phyloP scores from a whole-genome alignment of 1,140 invertebrate genomes.

The Eciton burchellii region DNA sequence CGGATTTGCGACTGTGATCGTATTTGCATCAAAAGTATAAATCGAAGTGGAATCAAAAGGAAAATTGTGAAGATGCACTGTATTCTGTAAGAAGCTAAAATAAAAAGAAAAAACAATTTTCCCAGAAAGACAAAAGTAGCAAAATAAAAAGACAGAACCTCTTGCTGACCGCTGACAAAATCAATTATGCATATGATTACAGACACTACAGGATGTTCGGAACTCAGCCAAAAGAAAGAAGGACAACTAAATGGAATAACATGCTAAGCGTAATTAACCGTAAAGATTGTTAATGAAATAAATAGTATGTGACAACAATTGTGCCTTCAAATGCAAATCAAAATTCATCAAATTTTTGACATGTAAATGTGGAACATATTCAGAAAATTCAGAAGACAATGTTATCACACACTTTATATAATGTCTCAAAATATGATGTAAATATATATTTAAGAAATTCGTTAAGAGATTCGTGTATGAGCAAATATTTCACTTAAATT shows the following conservation, averaged over 20 bases:
- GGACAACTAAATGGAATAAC: constrained; percentile 70
- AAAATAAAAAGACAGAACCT: constrained; percentile 9
- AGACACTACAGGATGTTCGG: constrained; percentile 71
- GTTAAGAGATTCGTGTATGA: too few species aligned
- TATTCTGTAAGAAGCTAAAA: neutral
- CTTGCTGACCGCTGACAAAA: neutral
- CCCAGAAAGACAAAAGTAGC: neutral
- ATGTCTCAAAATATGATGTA: too few species aligned
- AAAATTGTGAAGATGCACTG: neutral
- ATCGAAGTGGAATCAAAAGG: neutral
- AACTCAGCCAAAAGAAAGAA: constrained; percentile 83
- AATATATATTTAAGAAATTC: too few species aligned
- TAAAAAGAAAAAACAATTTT: neutral
- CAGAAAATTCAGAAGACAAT: too few species aligned
- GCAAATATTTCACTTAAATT: too few species aligned
- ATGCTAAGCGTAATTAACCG: constrained; percentile 66
- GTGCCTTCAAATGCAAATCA: too few species aligned
- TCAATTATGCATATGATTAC: constrained; percentile 26
- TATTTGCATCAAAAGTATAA: neutral
- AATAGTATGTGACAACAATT: constrained; percentile 4
- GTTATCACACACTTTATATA: too few species aligned
- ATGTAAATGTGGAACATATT: neutral
- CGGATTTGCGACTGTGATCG: neutral
- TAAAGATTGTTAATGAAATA: constrained; percentile 58
- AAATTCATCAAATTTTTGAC: neutral